Conservation (phyloP, 2,113 vertebrate genomes). For the Pleuronectes platessa region DNA sequence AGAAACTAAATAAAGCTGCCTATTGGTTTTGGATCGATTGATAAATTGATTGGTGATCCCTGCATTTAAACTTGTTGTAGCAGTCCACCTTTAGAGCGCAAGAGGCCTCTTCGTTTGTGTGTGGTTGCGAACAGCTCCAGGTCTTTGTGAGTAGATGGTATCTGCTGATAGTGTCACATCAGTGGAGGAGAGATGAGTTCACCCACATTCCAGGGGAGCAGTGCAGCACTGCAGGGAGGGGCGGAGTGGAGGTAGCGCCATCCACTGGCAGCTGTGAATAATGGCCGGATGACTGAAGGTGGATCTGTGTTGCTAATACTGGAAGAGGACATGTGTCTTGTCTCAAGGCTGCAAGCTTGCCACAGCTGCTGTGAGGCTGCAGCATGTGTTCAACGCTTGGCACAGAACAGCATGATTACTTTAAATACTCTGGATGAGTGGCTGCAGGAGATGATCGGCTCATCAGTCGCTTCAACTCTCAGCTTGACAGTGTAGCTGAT, state of each 20-base stretch:
- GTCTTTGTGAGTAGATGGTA: conserved; percentile 26
- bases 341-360: background rate
- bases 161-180: conserved; percentile 41
- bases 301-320: background rate
- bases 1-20: background rate
- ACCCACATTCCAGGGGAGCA: conserved; percentile 41
- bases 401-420: too few relatives aligned
- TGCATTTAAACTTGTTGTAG: background rate
- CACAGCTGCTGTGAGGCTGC: background rate
- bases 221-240: conserved; percentile 8
- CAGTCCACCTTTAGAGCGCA: background rate
- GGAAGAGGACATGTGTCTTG: background rate
- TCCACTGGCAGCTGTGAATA: conserved; percentile 29
- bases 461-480: too few relatives aligned
- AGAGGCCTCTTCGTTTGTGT: background rate
- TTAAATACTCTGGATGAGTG: too few relatives aligned
- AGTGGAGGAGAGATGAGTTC: conserved; percentile 25
- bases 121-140: background rate
- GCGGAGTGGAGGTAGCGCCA: conserved; percentile 16
- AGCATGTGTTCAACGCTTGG: background rate
- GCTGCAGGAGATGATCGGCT: too few relatives aligned
- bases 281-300: background rate
- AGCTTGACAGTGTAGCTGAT: background rate
- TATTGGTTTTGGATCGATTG: background rate
- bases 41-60: background rate